Evolutionary conservation across 2,888 invertebrate genomes (phyloP), one percentile per base, ranked within the genome.

Genomic region (Lottia gigantea): DNA sequence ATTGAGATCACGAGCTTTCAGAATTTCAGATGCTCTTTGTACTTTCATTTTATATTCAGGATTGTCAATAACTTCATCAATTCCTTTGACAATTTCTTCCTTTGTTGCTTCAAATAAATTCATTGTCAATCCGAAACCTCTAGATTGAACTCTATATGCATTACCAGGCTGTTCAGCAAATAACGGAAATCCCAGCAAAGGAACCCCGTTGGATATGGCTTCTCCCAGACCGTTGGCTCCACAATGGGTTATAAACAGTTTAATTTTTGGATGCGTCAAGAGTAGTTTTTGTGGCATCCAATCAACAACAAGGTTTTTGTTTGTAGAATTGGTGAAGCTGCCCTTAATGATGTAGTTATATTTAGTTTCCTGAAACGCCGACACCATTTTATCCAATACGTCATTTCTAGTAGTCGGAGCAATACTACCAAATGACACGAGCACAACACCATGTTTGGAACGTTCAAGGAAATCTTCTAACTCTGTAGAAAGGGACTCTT

Each of bases 221-320:
- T 83, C 82, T 71, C 72, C 79, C 46, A 76, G 76, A 15, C 83
- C 78, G 64, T 79, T 80, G 45, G 67, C 74, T 0, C 83, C 83
- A 46, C 79, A 80, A 66, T 83, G 83, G 11, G 80, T 77, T 14
- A 83, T 73, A 66, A 83, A 80, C 8, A 80, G 67, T 67, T 76
- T 76, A 1, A 72, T 71, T 25, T 77, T 79, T 12, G 47, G 66
- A 64, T 83, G 80, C 16, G 72, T 80, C n/a, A 82, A 75, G 0
- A 82, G 66, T 45, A 78, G 80, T 55, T 81, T 78, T 66, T 82
- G 80, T 15, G 82, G 82, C 23, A 82, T 47, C 82, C 82, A 82
- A n/a, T 65, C 47, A 8, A 68, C 55, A 6, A 67, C 31, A 12
- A 72, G 26, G 1, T 78, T 68, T 45, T 76, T 19, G 23, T 14